Evolutionary conservation across 23 tunicate species (phyloP), one percentile per base, ranked within the genome.

Genomic region (Oikopleura dioica): DNA sequence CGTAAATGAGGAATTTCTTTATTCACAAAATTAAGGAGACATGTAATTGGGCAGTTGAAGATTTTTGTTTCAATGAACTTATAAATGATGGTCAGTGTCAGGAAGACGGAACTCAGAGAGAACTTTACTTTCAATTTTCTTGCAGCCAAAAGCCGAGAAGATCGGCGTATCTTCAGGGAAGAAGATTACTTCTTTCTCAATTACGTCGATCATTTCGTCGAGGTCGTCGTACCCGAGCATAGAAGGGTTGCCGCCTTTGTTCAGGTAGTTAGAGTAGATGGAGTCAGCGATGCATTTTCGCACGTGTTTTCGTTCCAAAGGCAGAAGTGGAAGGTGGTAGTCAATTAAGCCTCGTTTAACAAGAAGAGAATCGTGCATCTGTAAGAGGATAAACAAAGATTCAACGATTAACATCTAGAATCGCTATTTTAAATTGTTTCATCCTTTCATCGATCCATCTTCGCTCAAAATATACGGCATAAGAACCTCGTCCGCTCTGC

Each of bases 271-370:
- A 44, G 16, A 9, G 21, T 44, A 12, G 33, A 63, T 63, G 2
- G 29, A 23, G 33, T 63, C 72, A 16, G 5, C 2, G 72, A 63
- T 63, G 33, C 72, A 63, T 63, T 63, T 63, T 63, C 72, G 29
- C 4, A 63, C 72, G 26, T 63, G 72, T 28, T 63, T 63, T 63
- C 72, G 72, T 63, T 63, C 33, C 30, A 63, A 31, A 12, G 72
- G 72, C 72, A 63, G 33, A 63, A 63, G 26, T 2, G 72, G 72
- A 23, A 63, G 33, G 33, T 63, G 72, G 33, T 63, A 28, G 26
- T 63, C 26, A 2, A 63, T 63, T 16, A 63, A 44, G 26, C 72
- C 72, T 28, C 72, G 16, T 63, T 5, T 21, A 28, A 63, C 33
- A 23, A 63, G 33, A 21, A 21, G 16, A 12, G 72, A 63, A 63